phyloP scores from a whole-genome alignment of 2,113 vertebrate genomes.

The Atlantisia rogersi region DNA sequence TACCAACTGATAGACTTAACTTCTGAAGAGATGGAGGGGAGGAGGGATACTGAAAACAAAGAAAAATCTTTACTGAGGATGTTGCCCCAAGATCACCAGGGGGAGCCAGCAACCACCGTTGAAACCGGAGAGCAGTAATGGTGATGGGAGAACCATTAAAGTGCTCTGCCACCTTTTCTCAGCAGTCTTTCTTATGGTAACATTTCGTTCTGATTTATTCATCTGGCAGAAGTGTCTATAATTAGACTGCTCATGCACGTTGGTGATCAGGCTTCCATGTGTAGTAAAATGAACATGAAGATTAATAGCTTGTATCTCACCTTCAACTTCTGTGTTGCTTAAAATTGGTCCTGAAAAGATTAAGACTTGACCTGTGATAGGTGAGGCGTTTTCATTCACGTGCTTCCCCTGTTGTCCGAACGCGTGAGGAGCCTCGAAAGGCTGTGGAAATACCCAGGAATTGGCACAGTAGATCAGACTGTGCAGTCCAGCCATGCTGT shows the following conservation, averaged over 20 bases:
- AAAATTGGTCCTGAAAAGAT: constrained; percentile 7
- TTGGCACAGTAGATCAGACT: neutral
- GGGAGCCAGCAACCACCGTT: neutral
- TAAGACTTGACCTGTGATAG: constrained; percentile 31
- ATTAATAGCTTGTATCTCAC: constrained; percentile 29
- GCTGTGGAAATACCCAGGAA: neutral
- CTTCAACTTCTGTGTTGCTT: constrained; percentile 37
- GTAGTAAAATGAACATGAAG: constrained; percentile 12
- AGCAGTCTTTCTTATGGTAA: neutral
- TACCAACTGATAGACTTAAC: neutral
- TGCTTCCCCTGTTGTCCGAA: neutral
- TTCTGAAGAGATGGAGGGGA: neutral
- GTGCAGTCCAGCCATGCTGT: neutral
- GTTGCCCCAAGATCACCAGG: neutral
- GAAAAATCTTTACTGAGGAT: neutral
- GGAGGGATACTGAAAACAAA: neutral
- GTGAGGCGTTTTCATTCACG: neutral
- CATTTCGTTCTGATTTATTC: constrained; percentile 38
- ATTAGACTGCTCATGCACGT: neutral
- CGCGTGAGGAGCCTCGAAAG: neutral
- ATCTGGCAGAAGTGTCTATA: constrained; percentile 12
- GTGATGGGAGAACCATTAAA: neutral
- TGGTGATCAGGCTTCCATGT: constrained; percentile 23
- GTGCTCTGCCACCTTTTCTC: neutral
- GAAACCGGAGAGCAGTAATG: neutral